phyloP scores from a whole-genome alignment of 2,888 invertebrate genomes.

The Euproctis similis region DNA sequence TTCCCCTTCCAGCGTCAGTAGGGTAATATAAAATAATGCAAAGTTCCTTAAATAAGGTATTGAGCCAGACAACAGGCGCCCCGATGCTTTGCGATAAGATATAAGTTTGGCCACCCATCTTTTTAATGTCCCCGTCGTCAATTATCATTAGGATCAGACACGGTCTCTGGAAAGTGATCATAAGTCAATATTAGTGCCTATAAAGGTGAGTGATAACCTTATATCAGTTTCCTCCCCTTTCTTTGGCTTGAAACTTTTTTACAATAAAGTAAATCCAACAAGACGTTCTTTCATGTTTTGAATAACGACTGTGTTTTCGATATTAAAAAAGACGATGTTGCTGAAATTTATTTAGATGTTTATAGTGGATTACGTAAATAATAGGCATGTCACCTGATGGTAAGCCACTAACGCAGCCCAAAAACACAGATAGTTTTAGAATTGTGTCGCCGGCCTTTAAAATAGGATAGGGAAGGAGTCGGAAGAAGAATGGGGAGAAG shows the following conservation, averaged over 20 bases:
- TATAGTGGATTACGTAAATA: too few relatives aligned
- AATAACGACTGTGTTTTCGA: too few relatives aligned
- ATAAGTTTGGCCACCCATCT: constrained; percentile 60
- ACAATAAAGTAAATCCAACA: constrained; percentile 43
- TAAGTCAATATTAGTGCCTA: constrained; percentile 69
- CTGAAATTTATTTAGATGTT: too few relatives aligned
- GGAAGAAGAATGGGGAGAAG: too few relatives aligned
- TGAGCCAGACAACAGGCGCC: constrained; percentile 13
- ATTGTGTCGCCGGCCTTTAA: too few relatives aligned
- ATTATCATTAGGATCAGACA: constrained; percentile 63
- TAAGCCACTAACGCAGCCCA: too few relatives aligned
- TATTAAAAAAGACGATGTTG: too few relatives aligned
- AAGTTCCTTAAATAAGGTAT: neutral
- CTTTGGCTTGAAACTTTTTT: constrained; percentile 39
- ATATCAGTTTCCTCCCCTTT: constrained; percentile 35
- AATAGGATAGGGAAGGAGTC: too few relatives aligned
- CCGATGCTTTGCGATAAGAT: constrained; percentile 38
- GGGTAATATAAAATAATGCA: constrained; percentile 9
- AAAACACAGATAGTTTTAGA: too few relatives aligned
- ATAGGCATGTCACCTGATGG: too few relatives aligned
- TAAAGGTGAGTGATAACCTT: constrained; percentile 68
- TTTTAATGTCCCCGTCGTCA: constrained; percentile 59
- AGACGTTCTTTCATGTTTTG: too few relatives aligned
- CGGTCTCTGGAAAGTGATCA: constrained; percentile 39
- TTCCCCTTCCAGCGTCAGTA: too few relatives aligned